Evolutionary conservation across 2,888 invertebrate species (phyloP), one percentile per base, ranked within the genome.

Genomic region (Yponomeuta malinellus): DNA sequence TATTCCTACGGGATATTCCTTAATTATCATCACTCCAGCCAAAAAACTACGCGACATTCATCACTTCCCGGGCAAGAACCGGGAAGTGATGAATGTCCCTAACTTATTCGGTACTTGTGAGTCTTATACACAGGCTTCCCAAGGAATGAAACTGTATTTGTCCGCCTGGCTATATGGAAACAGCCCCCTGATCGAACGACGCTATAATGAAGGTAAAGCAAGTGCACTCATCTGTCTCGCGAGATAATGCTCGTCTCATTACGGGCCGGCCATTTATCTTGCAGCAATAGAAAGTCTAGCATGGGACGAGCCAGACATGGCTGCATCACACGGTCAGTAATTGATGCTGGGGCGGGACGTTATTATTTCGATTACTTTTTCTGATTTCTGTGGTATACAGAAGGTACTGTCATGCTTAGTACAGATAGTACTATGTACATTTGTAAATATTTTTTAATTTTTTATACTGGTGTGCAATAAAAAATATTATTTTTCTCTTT

Each of bases 341-440:
- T 91, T 89, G 90, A 90, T 86, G 89, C 86, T 78, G 82, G 88
- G 86, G 52, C 15, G 52, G 86, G 82, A 86, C 87, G 87, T 86
- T 88, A 88, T 89, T 90, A 90, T 84, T 87, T 81, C 76, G 85
- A 86, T 84, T 70, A 70, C 70, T 23, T 33, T 10, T 33, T 65
- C 29, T 31, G 65, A 9, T 29, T 65, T 65, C 3, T 65, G 65
- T 12, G 6, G 52, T 65, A 29, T 65, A 65, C 9, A 31, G 65
- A 33, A 65, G 65, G 65, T 65, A 33, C 65, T 10, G 65, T 31
- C 23, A 23, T 23, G 23, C 23, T 10, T n/a, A 10, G 29, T 29
- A 6, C 6, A 12, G 12, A 12, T 64, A n/a, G 1, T 23, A 29
- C 6, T 29, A 23, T 64, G 64, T 64, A 63, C n/a, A 2, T 33